Percentiles rank a stretch among this genome's conserved stretches.
phyloP scores from a whole-genome alignment of 2,888 invertebrate genomes.

The Drosophila tripunctata region DNA sequence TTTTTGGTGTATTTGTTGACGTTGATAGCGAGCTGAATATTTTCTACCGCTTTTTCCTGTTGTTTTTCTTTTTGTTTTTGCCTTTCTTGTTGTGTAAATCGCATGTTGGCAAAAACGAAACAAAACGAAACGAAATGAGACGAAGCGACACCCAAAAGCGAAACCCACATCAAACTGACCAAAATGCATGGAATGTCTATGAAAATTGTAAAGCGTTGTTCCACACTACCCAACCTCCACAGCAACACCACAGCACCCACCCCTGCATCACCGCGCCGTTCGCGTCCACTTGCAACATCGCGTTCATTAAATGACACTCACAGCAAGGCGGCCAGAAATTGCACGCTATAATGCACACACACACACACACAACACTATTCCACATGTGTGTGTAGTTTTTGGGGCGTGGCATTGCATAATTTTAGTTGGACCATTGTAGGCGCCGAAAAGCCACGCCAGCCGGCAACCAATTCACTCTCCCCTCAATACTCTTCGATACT shows the following conservation, averaged over 20 bases:
- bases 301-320: slow-evolving; percentile 81
- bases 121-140: slow-evolving; percentile 15
- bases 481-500: background rate
- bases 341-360: slow-evolving; percentile 72
- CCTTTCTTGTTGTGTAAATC: slow-evolving; percentile 48
- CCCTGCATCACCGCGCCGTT: background rate
- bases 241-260: background rate
- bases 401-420: slow-evolving; percentile 78
- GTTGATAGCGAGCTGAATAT: slow-evolving; percentile 48
- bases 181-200: slow-evolving; percentile 76
- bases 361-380: slow-evolving; percentile 50
- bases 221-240: slow-evolving; percentile 13
- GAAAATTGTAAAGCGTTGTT: slow-evolving; percentile 72
- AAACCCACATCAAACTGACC: slow-evolving; percentile 79
- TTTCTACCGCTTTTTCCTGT: background rate
- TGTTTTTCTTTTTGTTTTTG: background rate
- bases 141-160: slow-evolving; percentile 52
- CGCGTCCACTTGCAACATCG: slow-evolving; percentile 31
- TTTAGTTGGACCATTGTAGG: slow-evolving; percentile 70
- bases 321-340: slow-evolving; percentile 63
- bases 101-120: slow-evolving; percentile 28
- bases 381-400: background rate
- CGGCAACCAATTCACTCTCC: slow-evolving; percentile 15
- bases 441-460: slow-evolving; percentile 65
- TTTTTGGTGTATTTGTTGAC: slow-evolving; percentile 58